Evolutionary conservation across 2,888 invertebrate species (phyloP).

Genomic region (Drosophila seclusa): DNA sequence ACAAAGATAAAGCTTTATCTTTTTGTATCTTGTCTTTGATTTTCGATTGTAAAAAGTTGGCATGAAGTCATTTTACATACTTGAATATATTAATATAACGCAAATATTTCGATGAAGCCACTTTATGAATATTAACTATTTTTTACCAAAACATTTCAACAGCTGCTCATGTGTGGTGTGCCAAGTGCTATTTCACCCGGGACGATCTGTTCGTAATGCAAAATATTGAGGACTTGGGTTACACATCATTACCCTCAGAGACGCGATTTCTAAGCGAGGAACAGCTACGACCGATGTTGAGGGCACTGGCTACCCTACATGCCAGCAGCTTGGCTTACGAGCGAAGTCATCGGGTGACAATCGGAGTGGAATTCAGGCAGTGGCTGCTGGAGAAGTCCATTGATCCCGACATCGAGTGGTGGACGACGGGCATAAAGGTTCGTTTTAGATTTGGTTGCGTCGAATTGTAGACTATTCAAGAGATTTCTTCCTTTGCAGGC

Average conservation of each 20-base stretch:
- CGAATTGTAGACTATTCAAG: too few relatives aligned
- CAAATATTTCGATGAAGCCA: too few relatives aligned
- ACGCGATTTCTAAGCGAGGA: conserved; percentile 69
- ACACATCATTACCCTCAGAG: conserved; percentile 49
- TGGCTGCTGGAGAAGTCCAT: conserved; percentile 73
- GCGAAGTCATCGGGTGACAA: conserved; percentile 60
- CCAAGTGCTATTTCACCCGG: conserved; percentile 82
- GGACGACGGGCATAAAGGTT: conserved; percentile 74
- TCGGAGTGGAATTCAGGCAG: conserved; percentile 66
- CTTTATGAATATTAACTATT: not conserved
- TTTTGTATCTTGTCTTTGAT: not conserved
- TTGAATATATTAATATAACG: not conserved
- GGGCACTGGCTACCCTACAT: conserved; percentile 83
- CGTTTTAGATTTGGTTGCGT: not conserved
- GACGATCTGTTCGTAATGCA: conserved; percentile 84
- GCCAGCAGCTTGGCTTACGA: conserved; percentile 84
- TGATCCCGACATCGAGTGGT: conserved; percentile 68
- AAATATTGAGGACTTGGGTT: conserved; percentile 81
- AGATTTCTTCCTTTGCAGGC: conserved; percentile 43
- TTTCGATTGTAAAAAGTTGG: not conserved
- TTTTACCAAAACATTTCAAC: not conserved
- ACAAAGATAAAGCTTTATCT: not conserved
- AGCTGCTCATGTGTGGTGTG: conserved; percentile 77
- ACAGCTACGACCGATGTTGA: conserved; percentile 81
- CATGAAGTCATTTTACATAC: not conserved